Percentiles rank a stretch among this genome's conserved stretches.
These are phyloP conservation scores for Yponomeuta evonymella DNA, from an alignment of 2,888 invertebrate species.

Conservation along the genomic window DNA sequence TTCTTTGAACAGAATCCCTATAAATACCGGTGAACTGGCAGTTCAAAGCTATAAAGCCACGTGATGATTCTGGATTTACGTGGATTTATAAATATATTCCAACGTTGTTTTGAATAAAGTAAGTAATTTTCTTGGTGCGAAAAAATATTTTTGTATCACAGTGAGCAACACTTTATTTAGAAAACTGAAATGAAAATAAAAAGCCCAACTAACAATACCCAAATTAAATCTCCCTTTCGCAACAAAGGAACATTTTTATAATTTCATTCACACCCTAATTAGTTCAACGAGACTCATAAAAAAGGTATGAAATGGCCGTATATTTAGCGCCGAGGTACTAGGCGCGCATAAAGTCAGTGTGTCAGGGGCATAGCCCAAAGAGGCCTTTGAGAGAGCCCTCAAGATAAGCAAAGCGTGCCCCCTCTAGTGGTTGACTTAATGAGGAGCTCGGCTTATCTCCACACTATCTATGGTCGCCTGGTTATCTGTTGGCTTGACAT, in stretches of 20 bases:
- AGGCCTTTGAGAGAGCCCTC: slow-evolving; percentile 21
- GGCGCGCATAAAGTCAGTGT: slow-evolving; percentile 37
- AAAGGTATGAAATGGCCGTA: neutral
- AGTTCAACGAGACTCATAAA: neutral
- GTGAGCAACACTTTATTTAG: no score
- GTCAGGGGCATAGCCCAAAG: slow-evolving; percentile 45
- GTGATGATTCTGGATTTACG: no score
- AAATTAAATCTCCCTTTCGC: neutral
- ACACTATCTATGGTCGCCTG: slow-evolving; percentile 23
- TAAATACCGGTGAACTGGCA: neutral
- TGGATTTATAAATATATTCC: no score
- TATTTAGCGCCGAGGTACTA: slow-evolving; percentile 3
- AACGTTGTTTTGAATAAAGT: no score
- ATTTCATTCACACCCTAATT: neutral
- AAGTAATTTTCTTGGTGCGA: no score
- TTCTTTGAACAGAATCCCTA: neutral
- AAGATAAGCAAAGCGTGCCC: slow-evolving; percentile 33
- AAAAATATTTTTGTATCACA: no score
- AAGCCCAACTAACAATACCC: neutral
- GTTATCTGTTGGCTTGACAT: slow-evolving; percentile 33
- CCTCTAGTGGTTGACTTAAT: slow-evolving; percentile 9
- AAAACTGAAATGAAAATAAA: neutral
- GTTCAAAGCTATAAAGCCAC: no score
- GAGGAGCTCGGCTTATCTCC: slow-evolving; percentile 16
- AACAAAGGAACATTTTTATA: neutral